Base-by-base conservation (phyloP, 1,140 invertebrate species). In the Brachionus sp. region DNA sequence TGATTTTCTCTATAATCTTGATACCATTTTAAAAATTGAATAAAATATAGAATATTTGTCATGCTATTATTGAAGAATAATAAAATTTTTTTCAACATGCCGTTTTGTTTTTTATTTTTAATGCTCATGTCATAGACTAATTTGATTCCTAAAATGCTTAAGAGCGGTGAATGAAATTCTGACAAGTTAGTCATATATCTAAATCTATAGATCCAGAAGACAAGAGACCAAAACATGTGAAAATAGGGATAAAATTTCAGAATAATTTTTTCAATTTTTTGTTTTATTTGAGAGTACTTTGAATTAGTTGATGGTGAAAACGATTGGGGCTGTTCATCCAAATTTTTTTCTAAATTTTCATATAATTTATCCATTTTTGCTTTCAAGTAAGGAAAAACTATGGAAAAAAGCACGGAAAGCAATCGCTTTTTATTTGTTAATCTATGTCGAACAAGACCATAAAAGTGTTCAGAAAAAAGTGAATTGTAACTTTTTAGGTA, bases 1-100 rank as follows among this genome's bases (percentile, higher is more conserved):
- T 80, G 23, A 23, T 80, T 66, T 29, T 57, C 70, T 46, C 16
- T 7, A 46, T 75, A 37, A 6, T 80, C 77, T 80, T 80, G 50
- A 80, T 80, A 62, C 77, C 77, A 80, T 35, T 80, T 80, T 37
- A 62, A 62, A 62, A 80, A 80, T 80, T 80, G 50, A 62, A 80
- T 50, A 39, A 66, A 80, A 62, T 62, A 80, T 19, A 80, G 39
- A 16, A 16, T n/a, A 62, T 57, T 66, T 10, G 77, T 62, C 19
- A 80, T 42, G 13, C n/a, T 19, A 25, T 57, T 62, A 16, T 80
- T 80, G 10, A 62, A 35, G 42, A 39, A 62, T 37, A 44, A 39
- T 25, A 80, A 80, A 12, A 62, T 6, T 4, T 7, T 57, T 39
- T 44, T 66, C 16, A 80, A 29, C 0, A 57, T 10, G 5, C 33